Percentiles rank a stretch among this genome's conserved stretches.
Conservation (phyloP, 2,113 vertebrate species). For the Petrocephalus zakoni region DNA sequence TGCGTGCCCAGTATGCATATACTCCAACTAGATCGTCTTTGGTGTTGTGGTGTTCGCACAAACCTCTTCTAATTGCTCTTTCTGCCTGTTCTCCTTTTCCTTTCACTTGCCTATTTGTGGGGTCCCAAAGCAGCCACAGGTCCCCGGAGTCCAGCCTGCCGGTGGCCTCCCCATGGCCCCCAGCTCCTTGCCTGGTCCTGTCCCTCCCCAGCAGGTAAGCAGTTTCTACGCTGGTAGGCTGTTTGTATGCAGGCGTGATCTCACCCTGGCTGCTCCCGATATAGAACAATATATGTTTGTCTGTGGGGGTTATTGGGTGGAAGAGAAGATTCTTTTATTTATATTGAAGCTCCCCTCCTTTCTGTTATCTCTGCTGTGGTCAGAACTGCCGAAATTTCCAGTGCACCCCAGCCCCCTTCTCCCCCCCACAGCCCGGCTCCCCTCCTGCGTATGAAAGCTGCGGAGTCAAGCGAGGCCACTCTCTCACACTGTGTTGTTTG, state of each 20-base stretch:
- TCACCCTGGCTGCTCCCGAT: not conserved
- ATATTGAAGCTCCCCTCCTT: not conserved
- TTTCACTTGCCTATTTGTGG: slow-evolving; percentile 32
- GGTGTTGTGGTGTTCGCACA: not conserved
- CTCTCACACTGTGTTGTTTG: slow-evolving; percentile 46
- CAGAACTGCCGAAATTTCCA: not conserved
- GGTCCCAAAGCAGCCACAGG: slow-evolving; percentile 44
- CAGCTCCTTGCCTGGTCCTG: slow-evolving; percentile 41
- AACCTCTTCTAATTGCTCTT: not conserved
- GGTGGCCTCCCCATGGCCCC: slow-evolving; percentile 41
- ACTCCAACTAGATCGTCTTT: not conserved
- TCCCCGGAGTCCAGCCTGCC: slow-evolving; percentile 38
- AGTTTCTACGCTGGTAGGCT: too few relatives aligned
- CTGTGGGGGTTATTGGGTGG: not conserved
- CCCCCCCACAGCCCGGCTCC: not conserved
- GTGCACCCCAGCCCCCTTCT: not conserved
- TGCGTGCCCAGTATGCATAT: not conserved
- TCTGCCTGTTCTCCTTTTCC: slow-evolving; percentile 26
- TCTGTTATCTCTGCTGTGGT: not conserved
- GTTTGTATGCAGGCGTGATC: not conserved
- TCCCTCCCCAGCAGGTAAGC: slow-evolving; percentile 52
- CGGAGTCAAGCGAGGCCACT: slow-evolving; percentile 34
- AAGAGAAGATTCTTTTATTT: not conserved
- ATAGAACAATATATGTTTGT: not conserved
- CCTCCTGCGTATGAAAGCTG: slow-evolving; percentile 37